Percentiles rank a stretch among this genome's conserved stretches.
Evolutionary conservation across 2,113 vertebrate species (phyloP).

Genomic region (Phalacrocorax pelagicus): DNA sequence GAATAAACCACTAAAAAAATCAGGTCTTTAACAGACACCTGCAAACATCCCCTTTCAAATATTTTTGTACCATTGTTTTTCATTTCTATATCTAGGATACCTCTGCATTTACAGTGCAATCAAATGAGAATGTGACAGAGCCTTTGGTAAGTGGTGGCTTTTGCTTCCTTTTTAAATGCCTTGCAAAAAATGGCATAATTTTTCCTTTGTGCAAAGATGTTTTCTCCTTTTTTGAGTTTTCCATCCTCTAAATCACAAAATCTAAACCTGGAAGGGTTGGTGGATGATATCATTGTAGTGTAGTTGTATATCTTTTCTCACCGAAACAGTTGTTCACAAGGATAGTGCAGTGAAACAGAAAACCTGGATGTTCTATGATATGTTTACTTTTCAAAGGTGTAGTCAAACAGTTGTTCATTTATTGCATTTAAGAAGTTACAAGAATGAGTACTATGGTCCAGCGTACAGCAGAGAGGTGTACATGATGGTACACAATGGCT

Average conservation of each 20-base stretch:
- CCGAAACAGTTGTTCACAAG: neutral
- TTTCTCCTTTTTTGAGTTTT: neutral
- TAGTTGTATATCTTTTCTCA: neutral
- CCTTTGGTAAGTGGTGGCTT: constrained; percentile 81
- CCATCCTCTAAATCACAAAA: neutral
- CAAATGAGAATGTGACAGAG: constrained; percentile 74
- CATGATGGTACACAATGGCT: neutral
- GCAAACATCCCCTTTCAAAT: neutral
- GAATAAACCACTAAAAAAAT: neutral
- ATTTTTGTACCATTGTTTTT: neutral
- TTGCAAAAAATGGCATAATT: neutral
- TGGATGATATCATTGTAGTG: neutral
- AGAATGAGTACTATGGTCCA: neutral
- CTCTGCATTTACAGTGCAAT: constrained; percentile 79
- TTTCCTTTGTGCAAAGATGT: neutral
- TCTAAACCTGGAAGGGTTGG: neutral
- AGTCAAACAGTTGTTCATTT: neutral
- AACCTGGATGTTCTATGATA: neutral
- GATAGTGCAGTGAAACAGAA: neutral
- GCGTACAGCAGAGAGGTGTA: neutral
- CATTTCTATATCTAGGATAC: constrained; percentile 69
- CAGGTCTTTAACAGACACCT: neutral
- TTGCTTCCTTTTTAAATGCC: neutral
- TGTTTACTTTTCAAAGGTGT: neutral
- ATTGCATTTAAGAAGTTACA: neutral